phyloP scores from a whole-genome alignment of 2,113 vertebrate genomes.

The Poecile atricapillus region DNA sequence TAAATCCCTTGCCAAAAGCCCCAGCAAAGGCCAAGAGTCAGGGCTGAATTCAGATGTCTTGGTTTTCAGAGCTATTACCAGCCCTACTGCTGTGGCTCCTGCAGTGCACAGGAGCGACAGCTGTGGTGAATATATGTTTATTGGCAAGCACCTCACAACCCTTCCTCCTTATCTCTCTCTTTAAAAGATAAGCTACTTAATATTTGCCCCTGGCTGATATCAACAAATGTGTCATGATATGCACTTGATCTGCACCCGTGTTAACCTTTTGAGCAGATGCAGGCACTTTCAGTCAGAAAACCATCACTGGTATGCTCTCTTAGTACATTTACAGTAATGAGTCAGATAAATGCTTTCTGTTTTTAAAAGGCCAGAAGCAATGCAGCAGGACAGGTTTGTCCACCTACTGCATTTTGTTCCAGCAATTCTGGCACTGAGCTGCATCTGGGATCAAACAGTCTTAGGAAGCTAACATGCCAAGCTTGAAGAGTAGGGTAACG shows the following conservation, averaged over 20 bases:
- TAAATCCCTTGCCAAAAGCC: neutral
- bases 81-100: accelerated
- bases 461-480: conserved; percentile 35
- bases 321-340: conserved; percentile 34
- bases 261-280: conserved; percentile 46
- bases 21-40: neutral
- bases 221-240: conserved; percentile 39
- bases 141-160: conserved; percentile 22
- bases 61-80: accelerated
- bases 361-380: conserved; percentile 63
- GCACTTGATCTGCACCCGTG: conserved; percentile 21
- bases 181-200: conserved; percentile 54
- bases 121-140: neutral
- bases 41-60: neutral
- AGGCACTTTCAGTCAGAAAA: conserved; percentile 36
- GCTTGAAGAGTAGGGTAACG: conserved; percentile 49
- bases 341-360: conserved; percentile 47
- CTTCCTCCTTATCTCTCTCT: conserved; percentile 46
- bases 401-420: conserved; percentile 68
- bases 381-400: conserved; percentile 76
- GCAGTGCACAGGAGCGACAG: neutral
- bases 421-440: conserved; percentile 42
- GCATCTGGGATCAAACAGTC: conserved; percentile 51
- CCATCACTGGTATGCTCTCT: neutral
- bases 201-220: conserved; percentile 45